phyloP scores from a whole-genome alignment of 2,888 invertebrate genomes.

The Linnaemya tessellans region DNA sequence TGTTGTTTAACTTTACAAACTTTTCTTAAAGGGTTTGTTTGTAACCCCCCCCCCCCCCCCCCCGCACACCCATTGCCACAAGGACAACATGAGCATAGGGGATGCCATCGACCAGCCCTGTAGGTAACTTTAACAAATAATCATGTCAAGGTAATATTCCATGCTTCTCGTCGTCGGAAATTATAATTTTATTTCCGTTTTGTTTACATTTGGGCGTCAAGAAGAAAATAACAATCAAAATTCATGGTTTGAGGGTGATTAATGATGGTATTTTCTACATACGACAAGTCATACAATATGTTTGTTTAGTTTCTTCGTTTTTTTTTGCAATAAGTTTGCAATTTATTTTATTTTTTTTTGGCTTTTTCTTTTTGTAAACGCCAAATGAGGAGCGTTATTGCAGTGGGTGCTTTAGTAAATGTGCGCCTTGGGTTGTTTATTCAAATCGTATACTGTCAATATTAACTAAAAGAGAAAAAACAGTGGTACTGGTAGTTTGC shows the following conservation, averaged over 20 bases:
- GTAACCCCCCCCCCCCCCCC: too few species aligned
- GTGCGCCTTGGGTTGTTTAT: constrained; percentile 22
- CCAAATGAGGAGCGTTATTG: constrained; percentile 29
- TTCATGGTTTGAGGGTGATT: constrained; percentile 42
- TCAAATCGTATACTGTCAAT: constrained; percentile 58
- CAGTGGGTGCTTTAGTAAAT: constrained; percentile 5
- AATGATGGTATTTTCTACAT: constrained; percentile 32
- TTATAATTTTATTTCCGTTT: constrained; percentile 73
- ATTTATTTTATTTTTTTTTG: too few species aligned
- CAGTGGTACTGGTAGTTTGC: not conserved
- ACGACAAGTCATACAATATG: not conserved
- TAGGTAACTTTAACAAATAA: constrained; percentile 29
- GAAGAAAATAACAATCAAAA: constrained; percentile 56
- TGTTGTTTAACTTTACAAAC: constrained; percentile 17
- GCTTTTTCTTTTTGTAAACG: constrained; percentile 2
- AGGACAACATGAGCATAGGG: not conserved
- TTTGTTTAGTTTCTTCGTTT: not conserved
- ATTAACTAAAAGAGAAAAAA: constrained; percentile 60
- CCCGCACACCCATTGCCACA: not conserved
- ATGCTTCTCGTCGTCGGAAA: constrained; percentile 67
- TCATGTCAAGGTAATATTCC: constrained; percentile 70
- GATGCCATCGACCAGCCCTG: constrained; percentile 7
- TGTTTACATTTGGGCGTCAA: constrained; percentile 55
- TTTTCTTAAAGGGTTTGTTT: constrained; percentile 11
- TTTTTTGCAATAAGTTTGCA: constrained; percentile 1